Base-by-base conservation (phyloP, 2,888 invertebrate species). In the Cylloceria caligata region DNA sequence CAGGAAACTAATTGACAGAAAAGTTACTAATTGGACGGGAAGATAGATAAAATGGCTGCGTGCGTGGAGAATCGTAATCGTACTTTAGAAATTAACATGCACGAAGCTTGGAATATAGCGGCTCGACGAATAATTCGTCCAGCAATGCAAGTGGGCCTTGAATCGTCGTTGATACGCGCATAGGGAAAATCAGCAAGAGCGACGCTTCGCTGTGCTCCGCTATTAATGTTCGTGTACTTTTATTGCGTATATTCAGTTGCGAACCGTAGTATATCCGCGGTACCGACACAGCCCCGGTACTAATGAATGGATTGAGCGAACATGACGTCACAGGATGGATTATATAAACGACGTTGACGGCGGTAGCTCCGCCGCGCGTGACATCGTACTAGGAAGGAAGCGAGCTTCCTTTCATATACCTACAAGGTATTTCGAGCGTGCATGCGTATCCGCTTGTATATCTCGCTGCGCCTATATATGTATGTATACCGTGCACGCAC, bases 251-350 rank as follows among this genome's bases (percentile, higher is more conserved):
- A 16, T 34, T 30, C 34, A 57, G 16, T 34, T 16, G n/a, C 34
- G 3, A 34, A 9, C 1, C 60, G 30, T 34, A 60, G 57, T 57
- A 7, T 30, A 57, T 30, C 30, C 57, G 30, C n/a, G 0, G 7
- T 60, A 60, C 60, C 34, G 60, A 60, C 60, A 34, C 77, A 75
- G 68, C 80, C 72, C 79, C 69, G 73, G 69, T 84, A 75, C 87
- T 90, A 89, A 91, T 91, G 91, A 92, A 91, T 91, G 91, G 90
- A 92, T 91, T 91, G 91, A 91, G 90, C 88, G 79, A 88, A 88
- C 86, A 83, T 89, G 91, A 92, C 92, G 91, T 91, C 91, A 92
- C 90, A 91, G 92, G 92, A 91, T 90, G 91, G 92, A 90, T 92
- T 92, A 92, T 91, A 90, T 91, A 92, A 92, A 91, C 88, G 90